Base-by-base conservation (phyloP, 2,113 vertebrate genomes). In the Globicephala melas region DNA sequence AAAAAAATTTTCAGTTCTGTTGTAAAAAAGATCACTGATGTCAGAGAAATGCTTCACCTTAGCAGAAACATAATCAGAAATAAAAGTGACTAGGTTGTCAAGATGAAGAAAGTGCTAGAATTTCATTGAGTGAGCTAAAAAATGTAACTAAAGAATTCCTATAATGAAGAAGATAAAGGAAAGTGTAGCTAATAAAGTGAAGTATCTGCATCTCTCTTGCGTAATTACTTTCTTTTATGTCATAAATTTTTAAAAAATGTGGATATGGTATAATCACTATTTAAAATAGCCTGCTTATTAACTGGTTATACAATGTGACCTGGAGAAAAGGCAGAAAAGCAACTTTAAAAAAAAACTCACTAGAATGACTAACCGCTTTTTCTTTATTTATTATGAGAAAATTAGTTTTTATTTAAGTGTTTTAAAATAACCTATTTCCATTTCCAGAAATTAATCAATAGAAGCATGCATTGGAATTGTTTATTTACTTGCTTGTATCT, bases 11-110 rank as follows among this genome's bases (percentile, higher is more conserved):
- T 36, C 23, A 74, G 33, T 90, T 89, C 58, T 84, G 12, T 76
- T 85, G 14, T n/a, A 53, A 50, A 65, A 79, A 73, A 79, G 26
- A 47, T 81, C 47, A 77, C 71, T 31, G 14, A 71, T 89, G 11
- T 93, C 53, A 93, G 62, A 90, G 21, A 79, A 8, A n/a, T 77
- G 18, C 11, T 94, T 93, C 55, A 84, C 18, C 44, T 82, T 67
- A 53, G n/a, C 79, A 96, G 83, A 86, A 93, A 92, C 62, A 80
- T 33, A 62, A 76, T 71, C 18, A 85, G 76, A 80, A 93, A 91
- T 82, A 15, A 53, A 65, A 36, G 7, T 70, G 33, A 92, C n/a
- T 73, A 33, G 53, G 13, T 63, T 77, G 44, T 77, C 41, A 95
- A 87, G 74, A 58, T 83, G 82, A 87, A 74, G 68, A 87, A 91